Evolutionary conservation across 2,888 invertebrate genomes (phyloP).

Genomic region (Muscina levida): DNA sequence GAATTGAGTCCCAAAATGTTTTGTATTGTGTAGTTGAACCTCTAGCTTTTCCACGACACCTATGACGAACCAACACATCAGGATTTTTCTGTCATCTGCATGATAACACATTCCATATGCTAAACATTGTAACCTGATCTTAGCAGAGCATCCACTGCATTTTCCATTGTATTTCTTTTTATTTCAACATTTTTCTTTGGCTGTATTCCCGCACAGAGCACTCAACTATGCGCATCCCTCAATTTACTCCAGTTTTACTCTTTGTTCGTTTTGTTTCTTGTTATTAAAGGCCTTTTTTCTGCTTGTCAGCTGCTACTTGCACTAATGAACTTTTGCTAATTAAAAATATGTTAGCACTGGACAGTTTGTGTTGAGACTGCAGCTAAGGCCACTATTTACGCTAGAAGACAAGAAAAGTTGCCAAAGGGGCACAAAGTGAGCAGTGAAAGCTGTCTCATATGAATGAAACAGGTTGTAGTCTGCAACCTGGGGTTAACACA

Average conservation of each 20-base stretch:
- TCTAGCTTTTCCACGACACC: too few relatives aligned
- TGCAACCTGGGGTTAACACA: too few relatives aligned
- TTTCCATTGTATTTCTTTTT: too few relatives aligned
- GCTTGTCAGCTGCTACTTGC: background rate
- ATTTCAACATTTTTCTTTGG: constrained; percentile 3
- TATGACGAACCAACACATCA: too few relatives aligned
- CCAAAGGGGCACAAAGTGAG: background rate
- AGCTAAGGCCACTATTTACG: constrained; percentile 2
- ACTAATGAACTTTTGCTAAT: constrained; percentile 60
- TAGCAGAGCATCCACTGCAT: too few relatives aligned
- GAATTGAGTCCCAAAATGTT: too few relatives aligned
- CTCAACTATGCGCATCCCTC: background rate
- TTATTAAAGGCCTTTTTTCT: constrained; percentile 26
- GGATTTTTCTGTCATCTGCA: too few relatives aligned
- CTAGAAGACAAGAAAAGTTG: background rate
- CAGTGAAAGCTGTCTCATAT: too few relatives aligned
- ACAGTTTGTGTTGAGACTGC: background rate
- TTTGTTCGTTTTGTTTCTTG: background rate
- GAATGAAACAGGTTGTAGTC: too few relatives aligned
- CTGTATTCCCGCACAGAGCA: background rate
- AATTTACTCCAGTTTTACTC: background rate
- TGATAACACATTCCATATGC: too few relatives aligned
- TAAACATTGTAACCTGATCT: too few relatives aligned
- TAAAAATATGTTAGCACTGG: constrained; percentile 57
- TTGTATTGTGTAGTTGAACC: too few relatives aligned